Conservation (phyloP, 2,888 invertebrate genomes). For the Hirtodrosophila confusa region DNA sequence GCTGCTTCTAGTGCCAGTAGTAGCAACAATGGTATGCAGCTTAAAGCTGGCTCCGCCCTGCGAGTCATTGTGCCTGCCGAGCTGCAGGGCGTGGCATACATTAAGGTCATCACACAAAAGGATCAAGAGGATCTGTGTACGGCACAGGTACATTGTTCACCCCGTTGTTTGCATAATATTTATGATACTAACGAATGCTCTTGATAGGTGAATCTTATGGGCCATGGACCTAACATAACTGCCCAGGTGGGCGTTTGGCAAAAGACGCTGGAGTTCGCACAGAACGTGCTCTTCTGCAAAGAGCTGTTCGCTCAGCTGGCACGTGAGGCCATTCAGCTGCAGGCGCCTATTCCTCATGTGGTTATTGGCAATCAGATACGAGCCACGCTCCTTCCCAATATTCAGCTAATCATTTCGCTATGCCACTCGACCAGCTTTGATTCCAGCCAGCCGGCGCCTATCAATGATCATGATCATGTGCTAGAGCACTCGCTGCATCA, state of each 20-base stretch:
- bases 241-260: constrained; percentile 92
- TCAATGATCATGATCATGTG: constrained; percentile 96
- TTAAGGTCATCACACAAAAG: constrained; percentile 97
- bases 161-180: too few species aligned
- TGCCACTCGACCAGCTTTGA: constrained; percentile 91
- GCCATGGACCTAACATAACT: constrained; percentile 89
- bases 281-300: constrained; percentile 98
- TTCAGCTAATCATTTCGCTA: constrained; percentile 95
- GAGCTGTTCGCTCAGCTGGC: constrained; percentile 97
- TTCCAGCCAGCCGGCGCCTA: constrained; percentile 84
- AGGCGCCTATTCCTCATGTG: constrained; percentile 97
- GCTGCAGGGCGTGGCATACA: constrained; percentile 97
- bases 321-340: constrained; percentile 96
- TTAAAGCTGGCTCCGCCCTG: constrained; percentile 90
- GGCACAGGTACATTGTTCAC: constrained; percentile 85
- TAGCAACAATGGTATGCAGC: constrained; percentile 85
- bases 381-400: constrained; percentile 96
- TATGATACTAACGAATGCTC: too few species aligned
- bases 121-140: constrained; percentile 96
- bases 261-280: constrained; percentile 97
- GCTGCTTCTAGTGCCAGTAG: constrained; percentile 68
- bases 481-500: constrained; percentile 98
- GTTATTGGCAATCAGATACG: constrained; percentile 98
- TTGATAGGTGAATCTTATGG: constrained; percentile 88
- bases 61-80: constrained; percentile 97